phyloP scores from a whole-genome alignment of 1,140 invertebrate genomes.

The Neodiprion virginianus region DNA sequence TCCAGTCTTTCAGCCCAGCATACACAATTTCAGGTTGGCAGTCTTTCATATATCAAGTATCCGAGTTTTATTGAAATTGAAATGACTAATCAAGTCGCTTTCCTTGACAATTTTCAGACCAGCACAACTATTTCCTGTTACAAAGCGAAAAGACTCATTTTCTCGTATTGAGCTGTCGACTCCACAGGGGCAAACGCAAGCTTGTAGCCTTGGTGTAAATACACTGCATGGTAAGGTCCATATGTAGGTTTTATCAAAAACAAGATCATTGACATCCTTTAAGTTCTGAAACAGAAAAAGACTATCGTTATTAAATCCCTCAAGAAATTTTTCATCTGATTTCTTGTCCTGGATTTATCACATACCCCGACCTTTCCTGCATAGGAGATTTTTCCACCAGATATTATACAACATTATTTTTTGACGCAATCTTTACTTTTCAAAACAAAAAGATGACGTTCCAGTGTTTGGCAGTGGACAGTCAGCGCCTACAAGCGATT shows the following conservation, averaged over 20 bases:
- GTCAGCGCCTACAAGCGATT: slow-evolving; percentile 49
- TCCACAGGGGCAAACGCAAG: slow-evolving; percentile 54
- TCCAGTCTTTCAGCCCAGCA: slow-evolving; percentile 84
- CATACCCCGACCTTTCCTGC: too few relatives aligned
- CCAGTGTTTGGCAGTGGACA: slow-evolving; percentile 53
- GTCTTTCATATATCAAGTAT: slow-evolving; percentile 19
- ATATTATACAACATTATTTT: slow-evolving; percentile 6
- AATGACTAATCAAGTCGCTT: slow-evolving; percentile 18
- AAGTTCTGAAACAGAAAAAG: not conserved
- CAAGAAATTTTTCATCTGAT: slow-evolving; percentile 9
- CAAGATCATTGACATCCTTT: not conserved
- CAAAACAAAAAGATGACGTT: slow-evolving; percentile 44
- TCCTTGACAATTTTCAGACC: slow-evolving; percentile 46
- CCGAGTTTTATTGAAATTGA: not conserved
- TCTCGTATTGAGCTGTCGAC: slow-evolving; percentile 46
- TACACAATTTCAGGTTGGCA: slow-evolving; percentile 53
- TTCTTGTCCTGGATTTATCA: not conserved
- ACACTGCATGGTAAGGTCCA: slow-evolving; percentile 45
- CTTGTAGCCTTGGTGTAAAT: slow-evolving; percentile 54
- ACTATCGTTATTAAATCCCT: not conserved
- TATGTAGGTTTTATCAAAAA: slow-evolving; percentile 15
- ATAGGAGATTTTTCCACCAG: not conserved
- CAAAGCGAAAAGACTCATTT: slow-evolving; percentile 52
- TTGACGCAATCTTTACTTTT: not conserved
- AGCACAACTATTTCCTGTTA: slow-evolving; percentile 58